phyloP scores from a whole-genome alignment of 2,888 invertebrate genomes.

The Eupithecia vulgata region DNA sequence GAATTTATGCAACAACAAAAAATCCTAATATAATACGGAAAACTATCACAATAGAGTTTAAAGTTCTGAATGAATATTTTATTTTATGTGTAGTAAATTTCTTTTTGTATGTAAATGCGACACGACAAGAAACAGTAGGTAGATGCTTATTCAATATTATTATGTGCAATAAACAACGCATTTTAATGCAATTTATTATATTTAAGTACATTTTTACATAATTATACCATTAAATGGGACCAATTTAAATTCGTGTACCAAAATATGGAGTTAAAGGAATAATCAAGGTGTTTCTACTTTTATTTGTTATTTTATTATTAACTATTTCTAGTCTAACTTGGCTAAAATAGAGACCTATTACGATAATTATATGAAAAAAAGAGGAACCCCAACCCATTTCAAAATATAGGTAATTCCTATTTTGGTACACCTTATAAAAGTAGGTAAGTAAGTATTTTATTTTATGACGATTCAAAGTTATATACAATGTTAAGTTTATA shows the following conservation, averaged over 20 bases:
- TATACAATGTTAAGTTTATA: background rate
- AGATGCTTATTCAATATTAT: background rate
- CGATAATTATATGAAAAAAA: background rate
- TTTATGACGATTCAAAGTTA: background rate
- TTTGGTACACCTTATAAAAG: background rate
- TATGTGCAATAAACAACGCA: background rate
- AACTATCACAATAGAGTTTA: background rate
- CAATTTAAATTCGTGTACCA: constrained; percentile 1
- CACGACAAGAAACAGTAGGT: background rate
- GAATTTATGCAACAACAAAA: background rate
- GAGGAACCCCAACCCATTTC: background rate
- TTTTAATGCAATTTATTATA: background rate
- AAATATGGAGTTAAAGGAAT: background rate
- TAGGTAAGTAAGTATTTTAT: constrained; percentile 1
- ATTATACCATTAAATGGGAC: background rate
- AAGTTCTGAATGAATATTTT: background rate
- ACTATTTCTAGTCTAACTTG: background rate
- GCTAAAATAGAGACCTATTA: background rate
- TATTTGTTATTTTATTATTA: background rate
- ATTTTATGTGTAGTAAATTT: background rate
- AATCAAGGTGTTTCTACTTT: background rate
- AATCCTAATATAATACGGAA: background rate
- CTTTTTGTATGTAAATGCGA: background rate
- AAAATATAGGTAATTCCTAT: background rate
- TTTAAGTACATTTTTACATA: constrained; percentile 3